Evolutionary conservation across 2,888 invertebrate species (phyloP), one percentile per base, ranked within the genome.

Genomic region (Girardia tigrina): DNA sequence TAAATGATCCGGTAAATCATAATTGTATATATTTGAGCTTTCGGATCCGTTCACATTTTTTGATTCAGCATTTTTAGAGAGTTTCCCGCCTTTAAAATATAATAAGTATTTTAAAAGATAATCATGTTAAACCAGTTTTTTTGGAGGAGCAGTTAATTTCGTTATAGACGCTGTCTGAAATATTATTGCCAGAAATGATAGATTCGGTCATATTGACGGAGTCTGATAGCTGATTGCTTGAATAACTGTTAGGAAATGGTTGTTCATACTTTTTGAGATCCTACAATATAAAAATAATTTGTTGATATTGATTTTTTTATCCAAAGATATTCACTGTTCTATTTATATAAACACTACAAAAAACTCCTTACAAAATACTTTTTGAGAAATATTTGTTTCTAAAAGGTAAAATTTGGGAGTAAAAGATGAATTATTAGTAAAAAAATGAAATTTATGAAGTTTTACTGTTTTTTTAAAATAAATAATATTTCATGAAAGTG

Each of bases 131-230:
- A 56, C 56, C 56, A 56, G n/a, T 56, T 56, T n/a, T 56, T 23
- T 56, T 56, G 36, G 16, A 36, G 16, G 36, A 36, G n/a, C 56
- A 56, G n/a, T 56, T 56, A 56, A 56, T 56, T 56, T 56, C 56
- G n/a, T 56, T 56, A 56, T 56, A 56, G n/a, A 56, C n/a, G 23
- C 56, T 56, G n/a, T 56, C 56, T 56, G 56, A 6, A 8, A 56
- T 20, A n/a, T 56, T 56, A 8, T 23, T 16, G n/a, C 56, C 56
- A 56, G 56, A 56, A 4, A 56, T 8, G n/a, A 23, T 56, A 12
- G 56, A 56, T 2, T 56, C 56, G 2, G 56, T 20, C 4, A 56
- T n/a, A 56, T 56, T 56, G 23, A 56, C 56, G n/a, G 4, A n/a
- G 23, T 56, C 56, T 12, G 56, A 56, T 56, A 56, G 4, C 56